Base-by-base conservation (phyloP, 2,888 invertebrate species). In the Troglohyphantes excavatus region DNA sequence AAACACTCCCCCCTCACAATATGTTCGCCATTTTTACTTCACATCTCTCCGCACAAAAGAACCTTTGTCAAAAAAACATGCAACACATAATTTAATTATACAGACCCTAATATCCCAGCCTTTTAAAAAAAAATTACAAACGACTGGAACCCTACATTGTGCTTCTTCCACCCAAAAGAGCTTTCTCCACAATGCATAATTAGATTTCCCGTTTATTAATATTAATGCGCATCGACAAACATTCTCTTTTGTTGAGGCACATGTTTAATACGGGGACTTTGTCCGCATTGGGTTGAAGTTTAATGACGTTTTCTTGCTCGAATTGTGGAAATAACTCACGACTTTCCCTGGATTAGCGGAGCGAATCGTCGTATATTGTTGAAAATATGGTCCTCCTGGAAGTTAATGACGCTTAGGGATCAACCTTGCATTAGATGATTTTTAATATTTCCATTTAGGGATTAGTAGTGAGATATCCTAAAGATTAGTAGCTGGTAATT, bases 141-240 rank as follows among this genome's bases (percentile, higher is more conserved):
- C 61, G n/a, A 39, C 39, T 2, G 13, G 39, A 39, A 11, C 53
- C 5, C 17, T 11, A 5, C n/a, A 53, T 53, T 17, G n/a, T 2
- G 53, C 26, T 26, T 11, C 33, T 39, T 46, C 33, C 19, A 19
- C 19, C n/a, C 11, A 26, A 39, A 19, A 11, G 43, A 27, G 27
- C 33, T 19, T 19, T 43, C 39, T 21, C 43, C 70, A 21, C 70
- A 72, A 72, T 23, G 21, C 23, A 72, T 72, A 72, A 72, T 72
- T 72, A 39, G 72, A 72, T 72, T 72, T 33, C 43, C 43, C 72
- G 43, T 72, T 72, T 72, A 72, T 72, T 72, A 72, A 72, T 72
- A 72, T 72, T 72, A 72, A 72, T 72, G 39, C 72, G 21, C 72
- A 72, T 33, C 43, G 19, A 13, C 23, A 39, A 23, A 9, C 23